Evolutionary conservation across 1,140 invertebrate genomes (phyloP), one percentile per base, ranked within the genome.

Genomic region (Euura lappo): DNA sequence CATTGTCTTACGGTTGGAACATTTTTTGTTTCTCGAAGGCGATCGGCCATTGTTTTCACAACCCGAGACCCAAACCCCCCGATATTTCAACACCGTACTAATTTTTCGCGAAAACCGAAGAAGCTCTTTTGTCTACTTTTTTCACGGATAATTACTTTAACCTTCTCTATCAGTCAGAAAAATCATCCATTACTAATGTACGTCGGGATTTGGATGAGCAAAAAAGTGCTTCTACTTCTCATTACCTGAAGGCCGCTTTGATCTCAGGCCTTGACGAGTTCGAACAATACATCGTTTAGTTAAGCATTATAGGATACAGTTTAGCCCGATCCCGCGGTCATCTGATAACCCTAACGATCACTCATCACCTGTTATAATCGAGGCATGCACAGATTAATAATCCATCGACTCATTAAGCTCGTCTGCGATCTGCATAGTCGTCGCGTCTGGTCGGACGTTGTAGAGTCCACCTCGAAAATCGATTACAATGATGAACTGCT

Each of bases 291-390:
- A 60, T 60, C 51, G 51, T 60, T 60, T 60, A 60, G 51, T 60
- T 60, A 60, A n/a, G 51, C 8, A 60, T 60, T 60, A 60, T 11
- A 60, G 51, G 13, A 60, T 11, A n/a, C 13, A 60, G 51, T 60
- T 60, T 60, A 60, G 51, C 51, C 51, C 51, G 51, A 60, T 8
- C 51, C 51, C 51, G 51, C 13, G 51, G 51, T 60, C 51, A 60
- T 60, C 51, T 60, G 51, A 60, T 60, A 60, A 60, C 51, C 51
- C 51, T 8, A 60, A 60, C 51, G 51, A 60, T 42, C 45, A 75
- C 80, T 82, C 79, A 82, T 82, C 80, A 82, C 81, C 78, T 76
- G 79, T 82, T 80, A 80, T 78, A 78, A 80, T 28, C 79, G 79
- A 70, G 79, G 78, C 76, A 77, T 72, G 8, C 10, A 60, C 72